Conservation (phyloP, 2,797 vertebrate genomes). For the Ctenochaetus hawaiiensis region DNA sequence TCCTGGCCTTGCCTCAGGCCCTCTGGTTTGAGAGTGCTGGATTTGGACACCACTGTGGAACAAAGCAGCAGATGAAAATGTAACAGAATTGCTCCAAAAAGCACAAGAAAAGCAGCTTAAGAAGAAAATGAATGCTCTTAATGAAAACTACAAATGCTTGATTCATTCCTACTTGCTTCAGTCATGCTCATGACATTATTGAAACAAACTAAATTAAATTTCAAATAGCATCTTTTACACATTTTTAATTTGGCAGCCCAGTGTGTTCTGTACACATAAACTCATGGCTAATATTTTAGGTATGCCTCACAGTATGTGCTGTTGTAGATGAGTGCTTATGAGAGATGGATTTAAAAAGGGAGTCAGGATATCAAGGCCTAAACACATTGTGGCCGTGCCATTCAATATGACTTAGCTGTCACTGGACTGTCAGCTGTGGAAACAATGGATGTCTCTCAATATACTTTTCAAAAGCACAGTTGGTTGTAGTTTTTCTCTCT, state of each 20-base stretch:
- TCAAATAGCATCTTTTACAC: background rate
- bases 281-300: conserved; percentile 3
- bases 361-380: conserved; percentile 22
- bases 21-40: conserved; percentile 21
- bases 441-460: conserved; percentile 23
- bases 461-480: conserved; percentile 17
- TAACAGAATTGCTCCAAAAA: background rate
- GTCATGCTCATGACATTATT: background rate
- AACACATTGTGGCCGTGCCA: conserved; percentile 17
- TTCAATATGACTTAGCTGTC: conserved; percentile 37
- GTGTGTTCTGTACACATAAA: conserved; percentile 2
- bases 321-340: background rate
- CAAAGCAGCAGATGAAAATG: conserved; percentile 9
- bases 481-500: background rate
- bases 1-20: conserved; percentile 32
- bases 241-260: background rate
- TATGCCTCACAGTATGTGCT: too few relatives aligned
- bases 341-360: background rate
- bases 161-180: conserved; percentile 6
- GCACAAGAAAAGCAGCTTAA: background rate
- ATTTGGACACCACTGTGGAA: conserved; percentile 6
- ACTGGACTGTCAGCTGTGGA: conserved; percentile 25
- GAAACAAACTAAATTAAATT: conserved; percentile 33
- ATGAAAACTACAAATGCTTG: conserved; percentile 12
- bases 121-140: conserved; percentile 27